Evolutionary conservation across 2,797 vertebrate genomes (phyloP).

Genomic region (Silurus aristotelis): DNA sequence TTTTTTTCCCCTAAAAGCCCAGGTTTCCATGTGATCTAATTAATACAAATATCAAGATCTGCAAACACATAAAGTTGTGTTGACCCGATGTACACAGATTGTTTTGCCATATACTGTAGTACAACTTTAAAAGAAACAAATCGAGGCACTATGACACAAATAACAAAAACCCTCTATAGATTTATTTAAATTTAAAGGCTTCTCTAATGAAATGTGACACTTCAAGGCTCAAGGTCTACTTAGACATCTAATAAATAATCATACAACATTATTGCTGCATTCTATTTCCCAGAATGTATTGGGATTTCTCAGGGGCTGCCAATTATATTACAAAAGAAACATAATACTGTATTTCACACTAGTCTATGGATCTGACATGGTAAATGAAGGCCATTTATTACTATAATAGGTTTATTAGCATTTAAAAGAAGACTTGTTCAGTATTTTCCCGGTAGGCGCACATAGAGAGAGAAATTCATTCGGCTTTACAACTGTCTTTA

Average conservation of each 20-base stretch:
- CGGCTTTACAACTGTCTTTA: not conserved
- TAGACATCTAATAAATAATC: not conserved
- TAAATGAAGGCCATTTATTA: slow-evolving; percentile 12
- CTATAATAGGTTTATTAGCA: slow-evolving; percentile 33
- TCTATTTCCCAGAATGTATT: not conserved
- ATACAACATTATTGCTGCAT: not conserved
- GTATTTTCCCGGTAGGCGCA: not conserved
- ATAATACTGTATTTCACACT: not conserved
- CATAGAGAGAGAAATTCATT: slow-evolving; percentile 12
- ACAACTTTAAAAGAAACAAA: not conserved
- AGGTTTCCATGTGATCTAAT: not conserved
- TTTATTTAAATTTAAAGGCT: not conserved
- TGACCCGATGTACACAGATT: not conserved
- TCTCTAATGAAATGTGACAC: not conserved
- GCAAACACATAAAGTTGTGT: not conserved
- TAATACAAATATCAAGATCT: not conserved
- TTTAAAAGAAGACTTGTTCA: slow-evolving; percentile 26
- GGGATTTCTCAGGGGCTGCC: not conserved
- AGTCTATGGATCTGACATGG: not conserved
- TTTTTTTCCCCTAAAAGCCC: not conserved
- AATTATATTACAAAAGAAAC: not conserved
- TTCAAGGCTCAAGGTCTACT: too few relatives aligned
- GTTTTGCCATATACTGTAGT: not conserved
- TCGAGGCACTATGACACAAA: not conserved
- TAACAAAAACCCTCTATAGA: not conserved